Conservation (phyloP, 2,797 vertebrate genomes). For the Pseudocheirus occidentalis region DNA sequence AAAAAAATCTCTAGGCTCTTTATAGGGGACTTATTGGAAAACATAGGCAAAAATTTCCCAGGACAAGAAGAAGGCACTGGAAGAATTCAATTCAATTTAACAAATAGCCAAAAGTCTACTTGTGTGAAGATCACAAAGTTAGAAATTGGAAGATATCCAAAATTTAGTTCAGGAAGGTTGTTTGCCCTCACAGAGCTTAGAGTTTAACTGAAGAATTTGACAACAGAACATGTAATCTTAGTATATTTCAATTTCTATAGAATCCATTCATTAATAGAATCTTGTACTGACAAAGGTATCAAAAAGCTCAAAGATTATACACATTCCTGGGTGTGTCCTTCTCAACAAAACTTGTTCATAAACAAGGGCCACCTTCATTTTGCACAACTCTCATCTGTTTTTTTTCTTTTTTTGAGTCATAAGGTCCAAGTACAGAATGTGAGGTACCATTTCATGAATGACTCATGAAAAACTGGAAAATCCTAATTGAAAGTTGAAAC, state of each 20-base stretch:
- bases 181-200: neutral
- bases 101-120: neutral
- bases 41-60: neutral
- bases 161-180: neutral
- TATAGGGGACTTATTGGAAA: neutral
- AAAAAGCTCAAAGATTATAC: constrained; percentile 25
- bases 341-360: constrained; percentile 38
- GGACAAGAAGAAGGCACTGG: neutral
- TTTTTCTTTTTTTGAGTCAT: neutral
- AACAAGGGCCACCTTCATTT: neutral
- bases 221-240: neutral
- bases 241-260: neutral
- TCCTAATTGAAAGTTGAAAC: neutral
- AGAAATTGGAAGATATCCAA: neutral
- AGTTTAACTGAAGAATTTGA: neutral
- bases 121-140: neutral
- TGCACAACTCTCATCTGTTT: neutral
- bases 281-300: neutral
- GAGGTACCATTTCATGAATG: neutral
- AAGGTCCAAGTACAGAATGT: neutral
- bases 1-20: constrained; percentile 30
- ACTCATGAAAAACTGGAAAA: neutral
- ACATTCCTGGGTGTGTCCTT: constrained; percentile 38
- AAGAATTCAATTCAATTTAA: neutral
- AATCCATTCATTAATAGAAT: neutral